Evolutionary conservation across 2,888 invertebrate genomes (phyloP), one percentile per base, ranked within the genome.

Genomic region (Microchrysa polita): DNA sequence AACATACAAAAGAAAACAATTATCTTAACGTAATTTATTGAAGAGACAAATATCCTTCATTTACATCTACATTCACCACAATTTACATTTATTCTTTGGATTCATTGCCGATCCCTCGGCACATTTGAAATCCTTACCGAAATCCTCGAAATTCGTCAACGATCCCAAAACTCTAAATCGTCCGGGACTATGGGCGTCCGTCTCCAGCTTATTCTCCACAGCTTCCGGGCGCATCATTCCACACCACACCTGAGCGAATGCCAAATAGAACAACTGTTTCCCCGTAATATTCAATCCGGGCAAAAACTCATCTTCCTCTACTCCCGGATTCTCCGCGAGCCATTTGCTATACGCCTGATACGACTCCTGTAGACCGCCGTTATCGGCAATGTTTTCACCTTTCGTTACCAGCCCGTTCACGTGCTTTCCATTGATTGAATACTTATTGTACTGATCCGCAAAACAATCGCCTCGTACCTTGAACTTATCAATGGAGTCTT

Each of bases 241-340:
- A 52, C 79, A 79, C 78, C 79, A 78, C 0, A 77, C 72, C 60
- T 79, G 79, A 9, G 78, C 79, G 57, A 76, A 77, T 5, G 74
- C 76, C 20, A 79, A 67, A 74, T 79, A 79, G 23, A 79, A 79
- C 72, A 79, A 59, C 42, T 79, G 77, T 44, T 77, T 72, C 16
- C 75, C 77, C 12, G 76, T 76, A 20, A 77, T 59, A 61, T 77
- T 74, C 1, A 79, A 57, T 7, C 76, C 77, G 1, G 79, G 78
- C 61, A 79, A 73, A 9, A 53, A 65, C 73, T 79, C 77, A 1
- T 76, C 69, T 14, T 76, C 74, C 1, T 73, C 44, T 18, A 55
- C 55, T 7, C 57, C 57, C 1, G 57, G 69, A 69, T 69, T 16
- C 14, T 69, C 61, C n/a, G 72, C 72, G 20, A 77, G 74, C 79